Evolutionary conservation across 2,113 vertebrate species (phyloP), one percentile per base, ranked within the genome.

Genomic region (Mus spicilegus): DNA sequence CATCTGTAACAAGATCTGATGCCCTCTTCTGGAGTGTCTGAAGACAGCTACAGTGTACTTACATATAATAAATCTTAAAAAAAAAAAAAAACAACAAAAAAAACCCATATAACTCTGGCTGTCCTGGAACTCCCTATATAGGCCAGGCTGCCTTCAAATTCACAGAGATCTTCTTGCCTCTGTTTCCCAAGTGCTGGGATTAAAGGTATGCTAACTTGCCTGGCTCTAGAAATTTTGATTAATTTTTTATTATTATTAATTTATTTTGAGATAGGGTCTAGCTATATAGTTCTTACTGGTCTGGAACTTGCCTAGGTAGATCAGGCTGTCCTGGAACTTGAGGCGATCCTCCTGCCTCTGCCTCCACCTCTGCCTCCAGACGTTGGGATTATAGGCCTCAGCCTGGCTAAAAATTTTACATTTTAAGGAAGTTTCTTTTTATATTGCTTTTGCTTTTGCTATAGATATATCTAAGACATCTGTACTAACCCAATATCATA

Each of bases 391-490:
- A 46, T 16, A 72, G 65, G 20, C 33, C 11, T 84, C 56, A 39
- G n/a, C 22, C 13, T 69, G 9, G 42, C 30, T 26, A 36, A 22
- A 81, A 49, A 13, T 89, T 95, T 93, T 86, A 24, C 20, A 49
- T 97, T 95, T 96, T 72, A 69, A 30, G 87, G 58, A 46, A 49
- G 56, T 76, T 76, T 82, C 80, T 94, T 76, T 26, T 85, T 76
- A 61, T 72, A 49, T 80, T 86, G 26, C 42, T 78, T 67, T 70
- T 88, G 36, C 28, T 75, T 93, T 89, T 51, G 9, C 28, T 73
- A 20, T 1, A 87, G 26, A 63, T n/a, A 46, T 13, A 13, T 75
- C 84, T 87, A 73, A 91, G 78, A 77, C 93, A 61, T 82, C 36
- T 82, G 93, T 75, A 78, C 63, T 69, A 67, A 42, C 30, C n/a